phyloP scores from a whole-genome alignment of 2,113 vertebrate genomes.

The Callocephalon fimbriatum region DNA sequence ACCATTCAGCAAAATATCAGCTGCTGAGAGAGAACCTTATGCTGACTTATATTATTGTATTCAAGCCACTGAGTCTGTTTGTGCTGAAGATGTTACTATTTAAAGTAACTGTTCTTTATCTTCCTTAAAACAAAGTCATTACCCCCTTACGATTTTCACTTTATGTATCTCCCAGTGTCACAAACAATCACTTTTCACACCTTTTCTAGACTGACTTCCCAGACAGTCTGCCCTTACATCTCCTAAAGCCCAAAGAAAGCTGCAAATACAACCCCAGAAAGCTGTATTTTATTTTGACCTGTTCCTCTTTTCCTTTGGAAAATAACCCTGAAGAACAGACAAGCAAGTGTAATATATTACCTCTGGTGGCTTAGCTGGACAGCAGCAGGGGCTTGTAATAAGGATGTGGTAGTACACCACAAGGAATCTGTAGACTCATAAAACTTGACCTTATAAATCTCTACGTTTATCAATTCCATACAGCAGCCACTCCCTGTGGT shows the following conservation, averaged over 20 bases:
- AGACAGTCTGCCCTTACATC: background rate
- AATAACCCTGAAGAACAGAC: slow-evolving; percentile 39
- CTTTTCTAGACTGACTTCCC: background rate
- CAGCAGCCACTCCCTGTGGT: slow-evolving; percentile 82
- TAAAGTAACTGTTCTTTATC: background rate
- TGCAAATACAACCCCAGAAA: slow-evolving; percentile 3
- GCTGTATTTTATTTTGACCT: slow-evolving; percentile 58
- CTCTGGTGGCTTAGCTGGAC: slow-evolving; percentile 77
- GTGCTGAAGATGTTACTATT: background rate
- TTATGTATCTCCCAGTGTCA: background rate
- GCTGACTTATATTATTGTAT: background rate
- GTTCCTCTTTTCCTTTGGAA: slow-evolving; percentile 23
- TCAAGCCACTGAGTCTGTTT: background rate
- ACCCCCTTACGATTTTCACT: background rate
- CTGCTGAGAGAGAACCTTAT: background rate
- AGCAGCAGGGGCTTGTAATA: slow-evolving; percentile 80
- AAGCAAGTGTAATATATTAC: slow-evolving; percentile 77
- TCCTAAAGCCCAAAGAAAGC: background rate
- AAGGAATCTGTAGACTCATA: slow-evolving; percentile 82
- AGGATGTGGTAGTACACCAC: slow-evolving; percentile 83
- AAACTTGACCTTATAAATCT: slow-evolving; percentile 89
- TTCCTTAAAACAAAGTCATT: background rate
- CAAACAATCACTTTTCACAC: background rate
- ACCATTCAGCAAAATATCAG: background rate
- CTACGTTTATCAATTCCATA: slow-evolving; percentile 83